Conservation (phyloP, 1,140 invertebrate genomes). For the Penaeus vannamei region DNA sequence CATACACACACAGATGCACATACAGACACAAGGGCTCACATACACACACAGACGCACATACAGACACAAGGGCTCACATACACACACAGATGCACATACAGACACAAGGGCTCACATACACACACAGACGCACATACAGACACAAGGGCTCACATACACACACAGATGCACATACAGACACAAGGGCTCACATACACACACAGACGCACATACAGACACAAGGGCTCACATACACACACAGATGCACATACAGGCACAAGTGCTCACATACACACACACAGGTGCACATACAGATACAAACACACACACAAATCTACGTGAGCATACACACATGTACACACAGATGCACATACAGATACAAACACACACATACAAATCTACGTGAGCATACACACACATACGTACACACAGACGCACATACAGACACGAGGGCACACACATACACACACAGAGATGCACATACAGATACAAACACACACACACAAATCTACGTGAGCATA, state of each 20-base stretch:
- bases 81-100: background rate
- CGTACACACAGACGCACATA: too few species aligned
- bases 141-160: slow-evolving; percentile 1
- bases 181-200: too few species aligned
- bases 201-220: too few species aligned
- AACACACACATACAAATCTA: slow-evolving; percentile 1
- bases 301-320: too few species aligned
- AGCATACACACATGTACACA: too few species aligned
- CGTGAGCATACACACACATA: slow-evolving; percentile 11
- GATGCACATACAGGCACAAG: background rate
- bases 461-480: too few species aligned
- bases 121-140: slow-evolving; percentile 2
- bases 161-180: background rate
- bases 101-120: background rate
- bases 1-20: background rate
- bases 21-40: background rate
- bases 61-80: background rate
- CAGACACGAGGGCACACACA: background rate
- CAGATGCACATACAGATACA: too few species aligned
- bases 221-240: slow-evolving; percentile 12
- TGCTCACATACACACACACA: slow-evolving; percentile 5
- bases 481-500: background rate
- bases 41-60: background rate
- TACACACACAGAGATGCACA: too few species aligned
- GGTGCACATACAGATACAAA: too few species aligned